Base-by-base conservation (phyloP, 2,888 invertebrate genomes). In the Phania funesta region DNA sequence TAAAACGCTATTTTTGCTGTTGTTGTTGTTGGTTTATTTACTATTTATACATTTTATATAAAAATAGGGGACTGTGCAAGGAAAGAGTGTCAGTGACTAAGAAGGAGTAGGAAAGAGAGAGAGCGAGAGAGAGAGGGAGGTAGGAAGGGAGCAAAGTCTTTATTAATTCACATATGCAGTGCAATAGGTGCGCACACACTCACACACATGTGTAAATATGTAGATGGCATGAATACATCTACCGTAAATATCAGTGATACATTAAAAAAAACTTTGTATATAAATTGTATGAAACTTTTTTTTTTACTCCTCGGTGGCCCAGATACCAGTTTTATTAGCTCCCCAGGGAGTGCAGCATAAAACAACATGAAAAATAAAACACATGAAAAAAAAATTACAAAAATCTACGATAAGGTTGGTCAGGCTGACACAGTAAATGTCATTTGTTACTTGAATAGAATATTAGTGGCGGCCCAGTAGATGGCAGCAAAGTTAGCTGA, bases 301-400 rank as follows among this genome's bases (percentile, higher is more conserved):
- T n/a, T 64, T 68, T 62, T 60, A 46, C 62, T 77, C 77, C 58
- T 68, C 52, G 41, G 74, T 78, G 82, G 77, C 82, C 82, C 74
- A 82, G 82, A 71, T 82, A 78, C 62, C 52, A 65, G 46, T 78
- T 82, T 82, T 70, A 78, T 78, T 82, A 75, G 78, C 74, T 82
- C 82, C 74, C 78, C 58, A 54, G 78, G 78, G 78, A 70, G 78
- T 75, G 75, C 26, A 75, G 38, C 52, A 68, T 29, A 22, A 35
- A 52, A 18, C 65, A 46, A 16, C 13, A 62, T 9, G 41, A 50
- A 38, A 24, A 41, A 24, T 29, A 32, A 9, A 50, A 60, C n/a
- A 52, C 6, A 74, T 18, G 2, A 56, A 62, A 60, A n/a, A 8
- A 9, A 16, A 56, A n/a, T n/a, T 8, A 56, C 26, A 58, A 38